phyloP scores from a whole-genome alignment of 1,140 invertebrate genomes.

The Eumeta japonica region DNA sequence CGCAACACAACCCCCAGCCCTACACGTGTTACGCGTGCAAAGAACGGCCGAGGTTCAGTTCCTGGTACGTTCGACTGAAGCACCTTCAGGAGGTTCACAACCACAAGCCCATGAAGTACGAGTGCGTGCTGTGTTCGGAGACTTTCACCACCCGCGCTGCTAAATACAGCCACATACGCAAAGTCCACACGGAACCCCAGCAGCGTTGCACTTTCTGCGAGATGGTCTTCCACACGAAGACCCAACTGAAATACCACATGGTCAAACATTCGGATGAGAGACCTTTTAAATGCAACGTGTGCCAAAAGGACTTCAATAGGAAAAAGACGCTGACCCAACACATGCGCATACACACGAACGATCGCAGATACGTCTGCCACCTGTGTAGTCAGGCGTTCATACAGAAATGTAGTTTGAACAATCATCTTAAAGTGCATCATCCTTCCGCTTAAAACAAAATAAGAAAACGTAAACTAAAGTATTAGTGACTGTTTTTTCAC shows the following conservation, averaged over 20 bases:
- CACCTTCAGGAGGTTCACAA: slow-evolving; percentile 48
- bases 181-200: slow-evolving; percentile 20
- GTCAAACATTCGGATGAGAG: slow-evolving; percentile 21
- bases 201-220: slow-evolving; percentile 10
- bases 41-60: slow-evolving; percentile 41
- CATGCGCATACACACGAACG: slow-evolving; percentile 29
- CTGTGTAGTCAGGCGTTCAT: slow-evolving; percentile 30
- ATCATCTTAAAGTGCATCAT: slow-evolving; percentile 7
- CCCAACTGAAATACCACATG: slow-evolving; percentile 18
- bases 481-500: too few species aligned
- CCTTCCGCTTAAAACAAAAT: too few species aligned
- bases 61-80: slow-evolving; percentile 38
- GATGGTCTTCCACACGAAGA: slow-evolving; percentile 13
- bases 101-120: slow-evolving; percentile 45
- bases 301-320: slow-evolving; percentile 42
- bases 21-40: slow-evolving; percentile 49
- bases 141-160: slow-evolving; percentile 52
- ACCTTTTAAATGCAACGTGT: slow-evolving; percentile 23
- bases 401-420: slow-evolving; percentile 19
- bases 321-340: slow-evolving; percentile 45
- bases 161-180: slow-evolving; percentile 46
- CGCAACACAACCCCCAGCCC: slow-evolving; percentile 34
- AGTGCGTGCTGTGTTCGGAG: slow-evolving; percentile 55
- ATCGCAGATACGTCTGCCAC: slow-evolving; percentile 18
- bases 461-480: too few species aligned